Evolutionary conservation across 2,797 vertebrate species (phyloP).

Genomic region (Coluber constrictor): DNA sequence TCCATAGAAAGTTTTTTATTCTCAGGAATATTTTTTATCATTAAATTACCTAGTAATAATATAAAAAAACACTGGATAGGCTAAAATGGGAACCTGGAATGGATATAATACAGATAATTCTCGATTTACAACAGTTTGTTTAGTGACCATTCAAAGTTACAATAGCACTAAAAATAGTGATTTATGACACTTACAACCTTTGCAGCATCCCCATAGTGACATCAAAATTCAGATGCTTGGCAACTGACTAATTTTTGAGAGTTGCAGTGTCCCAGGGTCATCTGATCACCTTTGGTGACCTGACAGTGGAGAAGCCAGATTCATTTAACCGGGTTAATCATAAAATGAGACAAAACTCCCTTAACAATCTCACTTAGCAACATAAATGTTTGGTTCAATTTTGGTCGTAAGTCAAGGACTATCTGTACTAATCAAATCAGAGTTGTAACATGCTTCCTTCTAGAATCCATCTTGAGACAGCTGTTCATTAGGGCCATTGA

Average conservation of each 20-base stretch:
- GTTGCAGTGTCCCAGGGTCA: not conserved
- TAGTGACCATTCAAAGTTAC: not conserved
- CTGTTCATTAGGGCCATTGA: not conserved
- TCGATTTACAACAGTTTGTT: not conserved
- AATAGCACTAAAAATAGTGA: not conserved
- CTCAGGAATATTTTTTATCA: not conserved
- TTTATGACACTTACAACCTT: not conserved
- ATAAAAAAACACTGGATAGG: not conserved
- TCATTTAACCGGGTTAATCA: not conserved
- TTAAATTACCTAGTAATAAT: not conserved
- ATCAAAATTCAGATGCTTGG: not conserved
- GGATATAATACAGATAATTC: not conserved
- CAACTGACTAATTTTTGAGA: not conserved
- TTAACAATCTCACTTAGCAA: not conserved
- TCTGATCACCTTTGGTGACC: not conserved
- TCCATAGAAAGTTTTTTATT: not conserved
- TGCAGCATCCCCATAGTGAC: not conserved
- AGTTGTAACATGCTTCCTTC: not conserved
- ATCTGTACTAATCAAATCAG: not conserved
- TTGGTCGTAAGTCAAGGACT: not conserved
- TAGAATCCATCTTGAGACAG: not conserved
- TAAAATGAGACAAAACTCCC: not conserved
- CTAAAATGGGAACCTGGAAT: not conserved
- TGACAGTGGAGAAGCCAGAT: not conserved
- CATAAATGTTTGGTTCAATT: not conserved